Base-by-base conservation (phyloP, 1,140 invertebrate species). In the Mya arenaria region DNA sequence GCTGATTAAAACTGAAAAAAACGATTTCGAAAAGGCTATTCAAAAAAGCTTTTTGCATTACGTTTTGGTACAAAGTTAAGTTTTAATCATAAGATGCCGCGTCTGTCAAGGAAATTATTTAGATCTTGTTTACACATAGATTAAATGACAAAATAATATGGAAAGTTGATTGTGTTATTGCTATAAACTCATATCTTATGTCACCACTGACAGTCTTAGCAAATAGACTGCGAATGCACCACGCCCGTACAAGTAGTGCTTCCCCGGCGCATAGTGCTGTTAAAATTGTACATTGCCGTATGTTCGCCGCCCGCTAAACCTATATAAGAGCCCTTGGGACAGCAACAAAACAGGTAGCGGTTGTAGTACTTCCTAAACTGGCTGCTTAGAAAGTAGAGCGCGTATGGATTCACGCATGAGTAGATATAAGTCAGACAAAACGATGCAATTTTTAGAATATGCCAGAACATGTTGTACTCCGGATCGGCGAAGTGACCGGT, bases 351-450 rank as follows among this genome's bases (percentile, higher is more conserved):
- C 19, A 98, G 94, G 92, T 98, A 97, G 25, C 95, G 94, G 93
- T 98, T 97, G 94, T 98, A 99, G 93, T 95, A 91, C 97, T 97
- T 85, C 95, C 97, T 95, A 91, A 98, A 99, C 32, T 97, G 96
- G 30, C 96, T 96, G 88, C 97, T 97, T 84, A 98, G 96, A 89
- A 97, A 97, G 92, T 98, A 98, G 15, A 98, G 94, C 1, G 97
- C 97, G 63, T 98, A 96, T 0, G 97, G 97, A 93, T 98, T 98
- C 86, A 97, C 96, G 90, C 97, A 98, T 78, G 97, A 97, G 93
- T 98, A 98, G 83, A 96, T 95, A 92, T 97, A 98, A 10, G 83
- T 88, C 28, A 92, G 80, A 84, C 90, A 90, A 71, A 88, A 89
- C 25, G 84, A 86, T 96, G 94, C 87, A 74, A 98, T 97, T 55